These are phyloP conservation scores for Chloropsis cyanopogon DNA, from an alignment of 2,113 vertebrate species.

Conservation along the genomic window DNA sequence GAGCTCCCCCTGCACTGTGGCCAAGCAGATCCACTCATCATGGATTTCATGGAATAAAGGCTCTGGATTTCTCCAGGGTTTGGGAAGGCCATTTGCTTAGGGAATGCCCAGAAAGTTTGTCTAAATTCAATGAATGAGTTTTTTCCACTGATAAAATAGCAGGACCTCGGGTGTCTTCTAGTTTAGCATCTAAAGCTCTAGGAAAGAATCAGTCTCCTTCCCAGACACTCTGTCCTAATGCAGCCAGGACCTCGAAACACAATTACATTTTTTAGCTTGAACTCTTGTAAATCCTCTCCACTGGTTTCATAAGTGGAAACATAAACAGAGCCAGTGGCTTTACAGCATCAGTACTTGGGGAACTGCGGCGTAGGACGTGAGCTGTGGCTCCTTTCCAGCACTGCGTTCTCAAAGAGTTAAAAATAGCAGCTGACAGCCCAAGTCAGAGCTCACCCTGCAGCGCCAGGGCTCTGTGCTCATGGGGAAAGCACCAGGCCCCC, in stretches of 20 bases:
- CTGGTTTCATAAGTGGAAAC: neutral
- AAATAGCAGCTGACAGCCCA: neutral
- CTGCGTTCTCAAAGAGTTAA: constrained; percentile 3
- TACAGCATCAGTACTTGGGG: neutral
- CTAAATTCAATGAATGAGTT: neutral
- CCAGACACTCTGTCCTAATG: neutral
- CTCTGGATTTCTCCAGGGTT: neutral
- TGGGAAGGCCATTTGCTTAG: neutral
- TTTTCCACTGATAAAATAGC: neutral
- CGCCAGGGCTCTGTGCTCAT: neutral
- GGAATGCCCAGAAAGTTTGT: neutral
- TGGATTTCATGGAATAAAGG: neutral
- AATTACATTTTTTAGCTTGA: neutral
- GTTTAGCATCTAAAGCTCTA: neutral
- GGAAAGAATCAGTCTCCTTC: neutral
- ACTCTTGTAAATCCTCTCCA: neutral
- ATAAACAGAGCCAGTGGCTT: neutral
- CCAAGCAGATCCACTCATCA: neutral
- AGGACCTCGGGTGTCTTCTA: neutral
- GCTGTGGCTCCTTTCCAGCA: neutral
- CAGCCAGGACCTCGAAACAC: neutral
- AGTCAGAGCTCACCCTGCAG: neutral
- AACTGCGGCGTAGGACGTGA: neutral
- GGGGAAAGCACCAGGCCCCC: neutral
- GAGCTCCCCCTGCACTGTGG: neutral